A percentile compares a stretch with the other conserved stretches of the same genome.
These are phyloP conservation scores for Zhuqinia jingwanae DNA, from an alignment of 2,888 invertebrate genomes.

Conservation along the genomic window DNA sequence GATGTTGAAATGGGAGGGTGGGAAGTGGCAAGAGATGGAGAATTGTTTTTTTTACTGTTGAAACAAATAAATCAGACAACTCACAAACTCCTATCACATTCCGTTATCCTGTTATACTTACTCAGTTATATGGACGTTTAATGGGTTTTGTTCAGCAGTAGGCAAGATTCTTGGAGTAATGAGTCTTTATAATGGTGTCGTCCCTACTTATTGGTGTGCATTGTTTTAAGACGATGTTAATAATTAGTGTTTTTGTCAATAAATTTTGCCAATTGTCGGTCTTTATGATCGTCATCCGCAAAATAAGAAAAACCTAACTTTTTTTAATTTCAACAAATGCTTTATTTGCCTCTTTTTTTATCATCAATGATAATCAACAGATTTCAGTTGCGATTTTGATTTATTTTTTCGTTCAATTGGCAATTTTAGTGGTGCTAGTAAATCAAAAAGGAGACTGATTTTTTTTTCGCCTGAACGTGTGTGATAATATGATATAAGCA, in stretches of 20 bases:
- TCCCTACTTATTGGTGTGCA: slow-evolving; percentile 24
- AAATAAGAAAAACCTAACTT: slow-evolving; percentile 11
- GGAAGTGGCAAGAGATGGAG: not conserved
- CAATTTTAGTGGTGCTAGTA: not conserved
- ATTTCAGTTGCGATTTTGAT: no score
- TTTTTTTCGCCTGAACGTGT: no score
- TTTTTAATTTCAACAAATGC: not conserved
- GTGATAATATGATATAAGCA: no score
- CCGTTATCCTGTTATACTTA: slow-evolving; percentile 53
- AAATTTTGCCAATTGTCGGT: slow-evolving; percentile 19
- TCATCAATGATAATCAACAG: no score
- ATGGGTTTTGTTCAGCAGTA: slow-evolving; percentile 1
- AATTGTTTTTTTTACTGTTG: slow-evolving; percentile 37
- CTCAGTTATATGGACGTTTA: not conserved
- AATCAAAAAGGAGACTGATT: not conserved
- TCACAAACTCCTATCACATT: slow-evolving; percentile 33
- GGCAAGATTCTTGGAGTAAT: slow-evolving; percentile 30
- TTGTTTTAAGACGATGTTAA: slow-evolving; percentile 22
- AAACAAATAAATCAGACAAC: slow-evolving; percentile 55
- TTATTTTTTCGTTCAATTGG: slow-evolving; percentile 1
- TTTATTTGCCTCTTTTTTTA: not conserved
- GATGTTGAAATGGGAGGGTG: no score
- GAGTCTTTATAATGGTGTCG: slow-evolving; percentile 21
- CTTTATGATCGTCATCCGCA: slow-evolving; percentile 3
- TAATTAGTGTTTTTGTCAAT: slow-evolving; percentile 2